Evolutionary conservation across 1,140 invertebrate species (phyloP).

Genomic region (Latrodectus geometricus): DNA sequence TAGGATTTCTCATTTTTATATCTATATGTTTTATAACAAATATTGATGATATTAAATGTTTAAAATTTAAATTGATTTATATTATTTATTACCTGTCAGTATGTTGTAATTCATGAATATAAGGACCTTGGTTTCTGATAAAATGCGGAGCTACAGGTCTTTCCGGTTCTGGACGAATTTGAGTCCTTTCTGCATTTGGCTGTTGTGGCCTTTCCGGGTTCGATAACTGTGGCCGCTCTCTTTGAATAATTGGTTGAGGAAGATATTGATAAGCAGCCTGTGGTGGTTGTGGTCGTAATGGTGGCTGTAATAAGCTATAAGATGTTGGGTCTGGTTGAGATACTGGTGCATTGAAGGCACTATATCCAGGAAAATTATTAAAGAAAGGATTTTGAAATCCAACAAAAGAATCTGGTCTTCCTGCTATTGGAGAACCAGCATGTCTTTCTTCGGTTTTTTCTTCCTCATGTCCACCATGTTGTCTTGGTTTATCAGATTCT

Average conservation of each 20-base stretch:
- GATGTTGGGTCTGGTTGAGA: not conserved
- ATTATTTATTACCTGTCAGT: conserved; percentile 15
- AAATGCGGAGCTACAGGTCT: not conserved
- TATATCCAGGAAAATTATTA: conserved; percentile 33
- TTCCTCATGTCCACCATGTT: not conserved
- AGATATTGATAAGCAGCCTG: not conserved
- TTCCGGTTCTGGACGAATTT: not conserved
- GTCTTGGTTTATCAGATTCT: not conserved
- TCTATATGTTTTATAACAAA: no score
- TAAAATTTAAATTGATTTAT: not conserved
- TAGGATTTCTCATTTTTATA: no score
- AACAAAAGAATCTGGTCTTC: not conserved
- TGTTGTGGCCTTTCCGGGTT: not conserved
- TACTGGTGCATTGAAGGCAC: conserved; percentile 1
- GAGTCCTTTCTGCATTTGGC: not conserved
- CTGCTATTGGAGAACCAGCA: not conserved
- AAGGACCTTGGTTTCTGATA: not conserved
- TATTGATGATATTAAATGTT: not conserved
- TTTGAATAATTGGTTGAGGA: not conserved
- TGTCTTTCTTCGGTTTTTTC: not conserved
- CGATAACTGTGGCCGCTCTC: not conserved
- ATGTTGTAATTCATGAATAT: not conserved
- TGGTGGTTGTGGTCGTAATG: not conserved
- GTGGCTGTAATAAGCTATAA: not conserved
- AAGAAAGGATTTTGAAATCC: conserved; percentile 46